Evolutionary conservation across 2,888 invertebrate genomes (phyloP), one percentile per base, ranked within the genome.

Genomic region (Hydropsyche betteni): DNA sequence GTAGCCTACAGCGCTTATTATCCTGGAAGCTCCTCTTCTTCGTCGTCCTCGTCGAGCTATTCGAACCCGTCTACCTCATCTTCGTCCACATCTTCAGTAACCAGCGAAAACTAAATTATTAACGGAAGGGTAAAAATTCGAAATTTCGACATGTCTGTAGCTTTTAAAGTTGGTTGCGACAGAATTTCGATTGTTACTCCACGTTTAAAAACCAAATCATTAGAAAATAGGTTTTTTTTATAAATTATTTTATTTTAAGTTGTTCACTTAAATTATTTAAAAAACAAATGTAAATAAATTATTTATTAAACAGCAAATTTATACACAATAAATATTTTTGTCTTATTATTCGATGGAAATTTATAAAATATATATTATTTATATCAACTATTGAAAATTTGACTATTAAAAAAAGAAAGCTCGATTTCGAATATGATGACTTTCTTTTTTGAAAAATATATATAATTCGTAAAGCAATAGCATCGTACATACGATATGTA

Each of bases 1-100:
- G 84, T 91, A 80, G 92, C 92, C 36, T 92, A 91, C 83, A 92
- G 90, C 81, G 91, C 92, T 0, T 92, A 92, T 84, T 91, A 91
- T 82, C 91, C 92, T 79, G 90, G 90, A 82, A 88, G 90, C 78
- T 87, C 90, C 78, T 87, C 90, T 0, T 86, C 85, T 77, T 86
- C 88, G 0, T 88, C 88, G 7, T 87, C 89, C 44, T 86, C 89
- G 1, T 88, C 90, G 0, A 89, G 90, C 77, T 88, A 88, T 68
- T 87, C 88, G 4, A 85, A 85, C 0, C 86, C 88, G 1, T 87
- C 88, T 2, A 84, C 87, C 74, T 88, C 84, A 0, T 80, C 81
- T 0, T 80, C 74, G 2, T 75, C 86, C n/a, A 83, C 85, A 38
- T 82, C 83, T 10, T 80, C 84, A 68, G 82, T 83, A 58, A 80